These are phyloP conservation scores for Chironomus tepperi DNA, from an alignment of 1,140 invertebrate species.

Conservation along the genomic window DNA sequence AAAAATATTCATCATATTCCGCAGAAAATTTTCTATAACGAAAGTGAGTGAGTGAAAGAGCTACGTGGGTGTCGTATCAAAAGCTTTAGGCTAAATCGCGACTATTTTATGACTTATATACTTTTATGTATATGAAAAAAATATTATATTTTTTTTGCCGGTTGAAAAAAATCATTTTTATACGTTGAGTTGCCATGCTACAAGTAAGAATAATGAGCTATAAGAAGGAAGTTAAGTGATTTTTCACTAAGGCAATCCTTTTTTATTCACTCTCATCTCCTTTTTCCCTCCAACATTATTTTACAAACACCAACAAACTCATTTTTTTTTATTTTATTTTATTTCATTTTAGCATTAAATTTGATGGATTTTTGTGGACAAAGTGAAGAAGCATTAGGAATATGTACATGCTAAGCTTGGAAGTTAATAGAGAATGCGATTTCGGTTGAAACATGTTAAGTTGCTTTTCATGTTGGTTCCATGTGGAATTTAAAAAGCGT, in stretches of 20 bases:
- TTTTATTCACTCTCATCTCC: not conserved
- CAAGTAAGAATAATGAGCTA: not conserved
- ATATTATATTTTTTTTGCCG: no score
- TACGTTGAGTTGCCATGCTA: not conserved
- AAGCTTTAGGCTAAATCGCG: slow-evolving; percentile 1
- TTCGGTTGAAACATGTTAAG: no score
- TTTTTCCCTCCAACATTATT: not conserved
- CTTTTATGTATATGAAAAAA: not conserved
- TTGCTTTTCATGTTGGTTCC: no score
- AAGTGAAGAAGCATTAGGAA: no score
- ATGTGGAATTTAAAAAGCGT: no score
- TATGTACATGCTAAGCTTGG: no score
- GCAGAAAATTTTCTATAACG: not conserved
- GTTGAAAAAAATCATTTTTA: no score
- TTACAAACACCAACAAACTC: slow-evolving; percentile 7
- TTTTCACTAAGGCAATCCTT: slow-evolving; percentile 12
- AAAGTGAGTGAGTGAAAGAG: not conserved
- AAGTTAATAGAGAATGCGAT: no score
- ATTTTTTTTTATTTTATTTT: not conserved
- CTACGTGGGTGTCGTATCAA: not conserved
- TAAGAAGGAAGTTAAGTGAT: slow-evolving; percentile 1
- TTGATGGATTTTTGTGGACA: no score
- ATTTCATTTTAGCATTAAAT: no score
- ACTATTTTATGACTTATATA: not conserved
- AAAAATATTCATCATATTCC: no score